Base-by-base conservation (phyloP, 2,113 vertebrate species). In the Melospiza melodia region DNA sequence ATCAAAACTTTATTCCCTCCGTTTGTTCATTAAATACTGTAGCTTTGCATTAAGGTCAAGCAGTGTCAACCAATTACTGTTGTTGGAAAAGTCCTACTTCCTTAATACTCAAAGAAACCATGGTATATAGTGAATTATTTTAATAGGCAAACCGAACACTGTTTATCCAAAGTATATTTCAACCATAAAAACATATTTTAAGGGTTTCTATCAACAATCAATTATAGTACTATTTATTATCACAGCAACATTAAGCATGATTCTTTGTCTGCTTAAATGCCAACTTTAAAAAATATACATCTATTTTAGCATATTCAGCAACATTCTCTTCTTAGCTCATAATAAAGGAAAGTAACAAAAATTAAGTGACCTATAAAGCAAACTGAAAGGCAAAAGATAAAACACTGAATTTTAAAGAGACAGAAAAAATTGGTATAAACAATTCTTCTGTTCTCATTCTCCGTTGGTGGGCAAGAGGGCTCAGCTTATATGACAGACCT, bases 11-110 rank as follows among this genome's bases (percentile, higher is more conserved):
- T 97, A 97, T 94, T 97, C 97, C 94, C 88, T 91, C 79, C 9
- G 91, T 97, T 97, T 97, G 94, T 97, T 98, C 96, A 98, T 98
- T 98, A 98, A 97, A 97, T 84, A 95, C 71, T 94, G 94, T 84
- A 96, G 80, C 85, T 95, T 94, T 97, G 97, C 93, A 96, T 69
- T 97, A 90, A 97, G 96, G 95, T 98, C 96, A 98, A 96, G 97
- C 90, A 95, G 79, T 97, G 93, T 96, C 97, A 97, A 96, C 92
- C 97, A 98, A 98, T 98, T 98, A 98, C 68, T 95, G 90, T 80
- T 92, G 66, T 81, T 90, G 95, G 37, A 96, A 77, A 97, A 97
- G 78, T 89, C 84, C 68, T 96, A 75, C 74, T 93, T 96, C 73
- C 92, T 95, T 96, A 97, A 94, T 95, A 97, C 81, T 94, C 84